A percentile compares a stretch with the other conserved stretches of the same genome.
phyloP scores from a whole-genome alignment of 2,113 vertebrate species.

The Emydura subglobosa region DNA sequence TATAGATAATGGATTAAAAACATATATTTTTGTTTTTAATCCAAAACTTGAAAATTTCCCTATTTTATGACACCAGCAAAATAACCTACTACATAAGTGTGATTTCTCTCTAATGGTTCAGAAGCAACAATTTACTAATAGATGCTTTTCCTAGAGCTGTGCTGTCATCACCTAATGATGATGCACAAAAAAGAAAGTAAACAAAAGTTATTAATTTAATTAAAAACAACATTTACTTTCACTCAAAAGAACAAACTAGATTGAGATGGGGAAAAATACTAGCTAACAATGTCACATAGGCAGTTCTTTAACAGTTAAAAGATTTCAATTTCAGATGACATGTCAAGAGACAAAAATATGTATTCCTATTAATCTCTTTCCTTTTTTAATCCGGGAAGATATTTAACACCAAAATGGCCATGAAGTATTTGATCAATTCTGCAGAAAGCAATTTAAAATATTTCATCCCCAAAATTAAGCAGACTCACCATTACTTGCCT shows the following conservation, averaged over 20 bases:
- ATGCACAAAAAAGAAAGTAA: not conserved
- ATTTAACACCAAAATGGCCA: not conserved
- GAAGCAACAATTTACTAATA: not conserved
- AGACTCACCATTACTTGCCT: constrained; percentile 83
- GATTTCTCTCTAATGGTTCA: not conserved
- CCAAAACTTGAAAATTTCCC: not conserved
- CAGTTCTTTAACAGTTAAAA: not conserved
- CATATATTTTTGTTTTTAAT: not conserved
- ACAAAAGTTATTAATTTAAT: not conserved
- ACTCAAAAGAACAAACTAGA: not conserved
- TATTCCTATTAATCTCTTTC: not conserved
- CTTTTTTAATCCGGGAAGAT: not conserved
- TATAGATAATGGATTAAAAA: not conserved
- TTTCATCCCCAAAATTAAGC: not conserved
- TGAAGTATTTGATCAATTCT: not conserved
- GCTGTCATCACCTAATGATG: not conserved
- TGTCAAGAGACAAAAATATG: not conserved
- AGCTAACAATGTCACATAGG: not conserved
- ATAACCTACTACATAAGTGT: not conserved
- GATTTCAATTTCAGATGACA: not conserved
- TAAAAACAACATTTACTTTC: not conserved
- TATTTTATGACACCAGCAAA: not conserved
- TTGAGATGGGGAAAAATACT: not conserved
- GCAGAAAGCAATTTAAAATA: not conserved
- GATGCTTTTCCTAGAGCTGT: not conserved